These are phyloP conservation scores for Phyllostomus hastatus DNA, from an alignment of 2,113 vertebrate genomes.

Conservation along the genomic window DNA sequence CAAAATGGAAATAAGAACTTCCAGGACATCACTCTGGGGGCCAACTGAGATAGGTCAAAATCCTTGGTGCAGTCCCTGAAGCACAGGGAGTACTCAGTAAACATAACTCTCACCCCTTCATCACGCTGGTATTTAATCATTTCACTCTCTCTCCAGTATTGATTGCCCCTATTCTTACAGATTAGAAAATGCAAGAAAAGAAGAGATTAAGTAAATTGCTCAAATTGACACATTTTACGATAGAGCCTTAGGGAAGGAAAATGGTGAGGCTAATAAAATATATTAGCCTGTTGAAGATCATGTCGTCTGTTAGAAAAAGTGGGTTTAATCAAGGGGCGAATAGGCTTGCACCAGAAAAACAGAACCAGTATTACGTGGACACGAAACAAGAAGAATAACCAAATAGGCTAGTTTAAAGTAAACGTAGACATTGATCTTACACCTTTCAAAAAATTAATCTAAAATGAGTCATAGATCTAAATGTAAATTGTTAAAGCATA, in stretches of 20 bases:
- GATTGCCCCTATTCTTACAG: background rate
- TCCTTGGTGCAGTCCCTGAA: background rate
- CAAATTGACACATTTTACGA: background rate
- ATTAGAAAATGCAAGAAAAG: slow-evolving; percentile 17
- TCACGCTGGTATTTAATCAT: background rate
- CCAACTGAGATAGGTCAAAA: background rate
- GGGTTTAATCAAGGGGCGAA: background rate
- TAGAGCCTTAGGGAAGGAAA: background rate
- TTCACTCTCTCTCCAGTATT: background rate
- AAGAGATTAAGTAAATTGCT: background rate
- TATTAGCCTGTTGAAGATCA: background rate
- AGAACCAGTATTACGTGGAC: background rate
- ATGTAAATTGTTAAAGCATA: background rate
- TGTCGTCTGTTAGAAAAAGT: background rate
- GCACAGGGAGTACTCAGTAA: background rate
- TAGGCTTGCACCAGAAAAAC: background rate
- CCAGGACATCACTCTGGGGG: background rate
- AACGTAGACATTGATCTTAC: background rate
- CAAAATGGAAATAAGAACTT: background rate
- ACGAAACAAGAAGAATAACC: background rate
- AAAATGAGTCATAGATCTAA: slow-evolving; percentile 11
- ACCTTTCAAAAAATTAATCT: background rate
- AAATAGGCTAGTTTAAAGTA: background rate
- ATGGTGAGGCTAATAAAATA: background rate
- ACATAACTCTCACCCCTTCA: background rate